phyloP scores from a whole-genome alignment of 2,888 invertebrate genomes.

The Thysanoteuthis rhombus region DNA sequence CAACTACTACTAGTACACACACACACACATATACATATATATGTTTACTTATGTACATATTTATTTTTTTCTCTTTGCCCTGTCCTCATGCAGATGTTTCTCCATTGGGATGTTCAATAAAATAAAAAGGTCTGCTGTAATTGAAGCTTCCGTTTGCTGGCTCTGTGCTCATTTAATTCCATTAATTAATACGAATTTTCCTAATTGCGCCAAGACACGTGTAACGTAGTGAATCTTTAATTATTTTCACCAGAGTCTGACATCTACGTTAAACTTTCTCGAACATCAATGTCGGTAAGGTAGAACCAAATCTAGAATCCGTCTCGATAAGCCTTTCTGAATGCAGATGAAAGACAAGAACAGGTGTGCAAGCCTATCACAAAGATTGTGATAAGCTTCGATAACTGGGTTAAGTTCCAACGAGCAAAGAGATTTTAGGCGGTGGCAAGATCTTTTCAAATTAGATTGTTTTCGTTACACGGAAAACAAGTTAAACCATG shows the following conservation, averaged over 20 bases:
- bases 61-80: background rate
- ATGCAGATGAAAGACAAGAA: background rate
- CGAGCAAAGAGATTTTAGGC: background rate
- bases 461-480: background rate
- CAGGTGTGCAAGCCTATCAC: background rate
- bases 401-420: background rate
- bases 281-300: background rate
- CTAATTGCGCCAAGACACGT: background rate
- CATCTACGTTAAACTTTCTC: background rate
- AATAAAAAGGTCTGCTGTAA: background rate
- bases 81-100: background rate
- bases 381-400: background rate
- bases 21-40: background rate
- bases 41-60: background rate
- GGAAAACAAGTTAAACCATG: background rate
- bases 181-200: background rate
- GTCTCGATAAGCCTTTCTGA: background rate
- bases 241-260: background rate
- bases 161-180: background rate
- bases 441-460: background rate
- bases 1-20: too few relatives aligned
- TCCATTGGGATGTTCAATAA: background rate
- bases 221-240: slow-evolving; percentile 12
- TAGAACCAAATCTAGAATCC: background rate
- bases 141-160: background rate